These are phyloP conservation scores for Ammodytes marinus DNA, from an alignment of 2,113 vertebrate genomes.

Conservation along the genomic window DNA sequence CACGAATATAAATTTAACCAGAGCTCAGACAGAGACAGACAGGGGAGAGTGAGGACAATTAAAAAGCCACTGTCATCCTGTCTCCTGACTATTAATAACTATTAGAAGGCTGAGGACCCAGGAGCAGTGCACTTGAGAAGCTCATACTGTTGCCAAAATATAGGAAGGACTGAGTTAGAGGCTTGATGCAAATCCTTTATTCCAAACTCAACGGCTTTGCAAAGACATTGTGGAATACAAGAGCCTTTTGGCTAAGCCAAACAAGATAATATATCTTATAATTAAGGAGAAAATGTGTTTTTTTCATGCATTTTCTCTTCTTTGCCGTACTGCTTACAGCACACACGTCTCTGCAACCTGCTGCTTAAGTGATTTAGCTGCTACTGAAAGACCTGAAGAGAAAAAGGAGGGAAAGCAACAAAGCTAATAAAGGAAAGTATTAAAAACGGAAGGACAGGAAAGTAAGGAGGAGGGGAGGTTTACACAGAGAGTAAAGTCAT, in stretches of 20 bases:
- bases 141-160: constrained; percentile 61
- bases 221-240: constrained; percentile 21
- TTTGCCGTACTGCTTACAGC: constrained; percentile 5
- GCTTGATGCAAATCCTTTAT: constrained; percentile 4
- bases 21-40: constrained; percentile 5
- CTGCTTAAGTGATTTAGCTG: constrained; percentile 46
- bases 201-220: constrained; percentile 21
- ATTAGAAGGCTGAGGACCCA: constrained; percentile 41
- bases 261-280: constrained; percentile 5
- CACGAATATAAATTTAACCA: constrained; percentile 35
- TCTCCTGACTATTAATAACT: constrained; percentile 56
- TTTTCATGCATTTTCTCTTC: background rate
- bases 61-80: constrained; percentile 29
- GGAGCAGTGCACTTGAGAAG: constrained; percentile 23
- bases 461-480: background rate
- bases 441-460: background rate
- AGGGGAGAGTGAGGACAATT: constrained; percentile 24
- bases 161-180: background rate
- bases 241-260: constrained; percentile 9
- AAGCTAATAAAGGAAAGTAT: constrained; percentile 21
- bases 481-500: constrained; percentile 23
- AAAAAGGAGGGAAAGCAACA: constrained; percentile 18
- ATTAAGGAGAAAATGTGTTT: constrained; percentile 12
- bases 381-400: constrained; percentile 5
- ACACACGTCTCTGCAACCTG: constrained; percentile 12